phyloP scores from a whole-genome alignment of 2,888 invertebrate genomes.

The Drosophila tripunctata region DNA sequence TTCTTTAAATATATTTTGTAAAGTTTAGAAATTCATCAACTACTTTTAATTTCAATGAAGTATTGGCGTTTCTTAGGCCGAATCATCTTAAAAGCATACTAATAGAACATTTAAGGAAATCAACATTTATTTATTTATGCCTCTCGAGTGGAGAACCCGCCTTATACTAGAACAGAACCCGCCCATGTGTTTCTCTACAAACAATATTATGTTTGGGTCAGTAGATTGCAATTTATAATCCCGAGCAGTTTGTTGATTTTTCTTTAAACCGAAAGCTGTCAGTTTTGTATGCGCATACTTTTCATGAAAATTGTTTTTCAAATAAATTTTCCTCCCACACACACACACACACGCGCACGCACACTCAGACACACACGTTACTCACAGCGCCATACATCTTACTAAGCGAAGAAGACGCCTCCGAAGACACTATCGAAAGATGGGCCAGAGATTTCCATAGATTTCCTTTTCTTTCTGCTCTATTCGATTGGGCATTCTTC shows the following conservation, averaged over 20 bases:
- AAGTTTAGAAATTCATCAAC: not conserved
- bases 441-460: conserved; percentile 46
- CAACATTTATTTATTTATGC: conserved; percentile 26
- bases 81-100: not conserved
- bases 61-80: not conserved
- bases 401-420: conserved; percentile 30
- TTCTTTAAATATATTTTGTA: no score
- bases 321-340: conserved; percentile 72
- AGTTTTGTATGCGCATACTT: conserved; percentile 77
- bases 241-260: conserved; percentile 68
- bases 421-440: conserved; percentile 29
- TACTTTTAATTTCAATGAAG: not conserved
- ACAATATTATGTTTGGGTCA: conserved; percentile 61
- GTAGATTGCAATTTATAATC: conserved; percentile 70
- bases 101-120: not conserved
- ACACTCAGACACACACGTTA: conserved; percentile 30
- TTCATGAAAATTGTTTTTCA: conserved; percentile 77
- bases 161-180: conserved; percentile 21
- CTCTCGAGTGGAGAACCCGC: conserved; percentile 8
- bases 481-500: conserved; percentile 27
- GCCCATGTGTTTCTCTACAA: conserved; percentile 57
- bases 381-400: conserved; percentile 63
- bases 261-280: conserved; percentile 67
- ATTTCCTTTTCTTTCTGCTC: conserved; percentile 30
- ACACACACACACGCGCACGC: not conserved